A percentile compares a stretch with the other conserved stretches of the same genome.
These are phyloP conservation scores for Macquaria ambigua DNA, from an alignment of 2,113 vertebrate genomes.

Conservation along the genomic window DNA sequence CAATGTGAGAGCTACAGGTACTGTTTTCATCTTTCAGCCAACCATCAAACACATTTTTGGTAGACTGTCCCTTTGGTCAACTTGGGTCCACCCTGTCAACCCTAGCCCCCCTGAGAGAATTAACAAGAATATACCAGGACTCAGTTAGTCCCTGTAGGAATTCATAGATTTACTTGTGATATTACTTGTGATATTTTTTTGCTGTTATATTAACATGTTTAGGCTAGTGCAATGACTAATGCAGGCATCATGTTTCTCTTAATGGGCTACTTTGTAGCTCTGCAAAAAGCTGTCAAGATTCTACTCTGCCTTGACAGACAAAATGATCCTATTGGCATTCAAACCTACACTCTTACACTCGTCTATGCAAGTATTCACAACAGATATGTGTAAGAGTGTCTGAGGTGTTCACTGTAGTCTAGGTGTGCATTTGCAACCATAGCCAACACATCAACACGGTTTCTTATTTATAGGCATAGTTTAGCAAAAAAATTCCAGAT, in stretches of 20 bases:
- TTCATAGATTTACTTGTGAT: background rate
- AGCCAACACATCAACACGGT: conserved; percentile 4
- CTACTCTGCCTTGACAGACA: background rate
- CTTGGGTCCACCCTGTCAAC: background rate
- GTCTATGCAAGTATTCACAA: background rate
- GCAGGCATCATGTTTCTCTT: background rate
- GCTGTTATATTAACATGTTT: background rate
- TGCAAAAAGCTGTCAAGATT: background rate
- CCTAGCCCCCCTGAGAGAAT: too few relatives aligned
- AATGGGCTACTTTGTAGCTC: background rate
- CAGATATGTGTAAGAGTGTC: conserved; percentile 12
- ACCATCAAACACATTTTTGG: too few relatives aligned
- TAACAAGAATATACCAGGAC: background rate
- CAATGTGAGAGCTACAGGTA: too few relatives aligned
- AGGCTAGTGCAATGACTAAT: background rate
- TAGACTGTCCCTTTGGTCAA: too few relatives aligned
- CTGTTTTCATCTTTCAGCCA: background rate
- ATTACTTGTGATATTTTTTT: background rate
- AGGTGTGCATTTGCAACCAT: background rate
- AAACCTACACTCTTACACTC: background rate
- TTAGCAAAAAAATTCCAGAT: background rate
- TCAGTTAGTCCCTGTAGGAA: background rate
- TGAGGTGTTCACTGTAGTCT: background rate
- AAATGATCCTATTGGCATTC: background rate
- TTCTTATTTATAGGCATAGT: conserved; percentile 28